These are phyloP conservation scores for Denticeps clupeoides DNA, from an alignment of 2,797 vertebrate species.

Conservation along the genomic window DNA sequence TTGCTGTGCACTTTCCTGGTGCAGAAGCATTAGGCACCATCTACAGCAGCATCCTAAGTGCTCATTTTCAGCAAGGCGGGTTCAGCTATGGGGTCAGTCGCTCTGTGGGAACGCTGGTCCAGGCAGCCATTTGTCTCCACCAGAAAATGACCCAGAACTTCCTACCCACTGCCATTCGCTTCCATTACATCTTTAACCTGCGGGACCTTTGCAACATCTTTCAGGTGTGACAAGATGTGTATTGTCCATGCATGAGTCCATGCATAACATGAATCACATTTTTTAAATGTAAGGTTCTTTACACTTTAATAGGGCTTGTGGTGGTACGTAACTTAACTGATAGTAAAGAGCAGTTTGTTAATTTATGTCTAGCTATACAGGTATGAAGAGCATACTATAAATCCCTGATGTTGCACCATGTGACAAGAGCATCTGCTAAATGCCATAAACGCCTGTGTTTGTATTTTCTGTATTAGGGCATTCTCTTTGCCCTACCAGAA, in stretches of 20 bases:
- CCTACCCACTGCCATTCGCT: constrained; percentile 63
- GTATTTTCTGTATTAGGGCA: constrained; percentile 37
- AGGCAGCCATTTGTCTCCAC: constrained; percentile 65
- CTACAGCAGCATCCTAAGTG: constrained; percentile 65
- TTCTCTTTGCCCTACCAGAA: constrained; percentile 47
- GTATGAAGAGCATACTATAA: too few relatives aligned
- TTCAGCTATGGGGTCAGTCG: constrained; percentile 67
- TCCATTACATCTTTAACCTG: constrained; percentile 72
- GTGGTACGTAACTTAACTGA: too few relatives aligned
- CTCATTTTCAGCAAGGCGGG: constrained; percentile 61
- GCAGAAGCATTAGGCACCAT: constrained; percentile 53
- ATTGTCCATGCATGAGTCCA: too few relatives aligned
- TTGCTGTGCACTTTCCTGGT: constrained; percentile 60
- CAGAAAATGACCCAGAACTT: constrained; percentile 77
- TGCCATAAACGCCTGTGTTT: too few relatives aligned
- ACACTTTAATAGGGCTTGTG: too few relatives aligned
- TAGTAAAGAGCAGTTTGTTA: too few relatives aligned
- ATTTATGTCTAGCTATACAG: too few relatives aligned
- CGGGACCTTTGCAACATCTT: constrained; percentile 61
- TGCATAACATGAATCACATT: too few relatives aligned
- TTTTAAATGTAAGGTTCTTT: too few relatives aligned
- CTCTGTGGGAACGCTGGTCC: constrained; percentile 49
- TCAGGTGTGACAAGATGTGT: constrained; percentile 41
- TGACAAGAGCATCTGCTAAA: too few relatives aligned
- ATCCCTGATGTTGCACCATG: too few relatives aligned